Evolutionary conservation across 1,140 invertebrate species (phyloP).

Genomic region (Papilio dardanus): DNA sequence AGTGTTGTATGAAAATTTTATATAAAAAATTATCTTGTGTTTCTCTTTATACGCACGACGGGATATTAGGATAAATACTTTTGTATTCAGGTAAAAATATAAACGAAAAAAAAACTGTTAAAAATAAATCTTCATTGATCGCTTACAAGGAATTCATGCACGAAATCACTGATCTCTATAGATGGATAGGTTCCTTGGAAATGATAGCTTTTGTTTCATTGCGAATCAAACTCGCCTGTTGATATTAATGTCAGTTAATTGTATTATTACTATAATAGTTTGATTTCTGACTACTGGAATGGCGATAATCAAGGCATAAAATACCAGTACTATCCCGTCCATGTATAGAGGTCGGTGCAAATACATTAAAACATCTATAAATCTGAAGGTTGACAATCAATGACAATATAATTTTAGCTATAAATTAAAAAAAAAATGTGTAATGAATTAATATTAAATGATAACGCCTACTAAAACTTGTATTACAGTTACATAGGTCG

Average conservation of each 20-base stretch:
- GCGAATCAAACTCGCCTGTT: too few relatives aligned
- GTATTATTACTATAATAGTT: too few relatives aligned
- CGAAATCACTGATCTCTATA: too few relatives aligned
- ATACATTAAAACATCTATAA: constrained; percentile 42
- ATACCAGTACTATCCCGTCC: too few relatives aligned
- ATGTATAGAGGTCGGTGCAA: too few relatives aligned
- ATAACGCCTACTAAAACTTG: constrained; percentile 44
- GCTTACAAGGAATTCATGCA: constrained; percentile 59
- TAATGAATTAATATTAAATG: constrained; percentile 51
- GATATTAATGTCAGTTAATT: too few relatives aligned
- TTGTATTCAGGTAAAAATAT: constrained; percentile 27
- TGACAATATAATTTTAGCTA: constrained; percentile 74
- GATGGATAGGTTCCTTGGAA: too few relatives aligned
- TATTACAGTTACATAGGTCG: constrained; percentile 37
- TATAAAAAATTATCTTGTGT: not conserved
- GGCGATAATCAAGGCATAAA: too few relatives aligned
- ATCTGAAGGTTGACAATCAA: constrained; percentile 62
- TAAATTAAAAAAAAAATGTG: constrained; percentile 54
- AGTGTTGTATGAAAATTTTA: not conserved
- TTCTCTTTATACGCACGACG: constrained; percentile 30
- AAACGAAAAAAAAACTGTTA: constrained; percentile 19
- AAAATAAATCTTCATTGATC: constrained; percentile 28
- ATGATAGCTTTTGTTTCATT: too few relatives aligned
- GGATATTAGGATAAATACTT: constrained; percentile 25
- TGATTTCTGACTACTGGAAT: too few relatives aligned